A percentile compares a stretch with the other conserved stretches of the same genome.
Evolutionary conservation across 2,113 vertebrate species (phyloP).

Genomic region (Solea solea): DNA sequence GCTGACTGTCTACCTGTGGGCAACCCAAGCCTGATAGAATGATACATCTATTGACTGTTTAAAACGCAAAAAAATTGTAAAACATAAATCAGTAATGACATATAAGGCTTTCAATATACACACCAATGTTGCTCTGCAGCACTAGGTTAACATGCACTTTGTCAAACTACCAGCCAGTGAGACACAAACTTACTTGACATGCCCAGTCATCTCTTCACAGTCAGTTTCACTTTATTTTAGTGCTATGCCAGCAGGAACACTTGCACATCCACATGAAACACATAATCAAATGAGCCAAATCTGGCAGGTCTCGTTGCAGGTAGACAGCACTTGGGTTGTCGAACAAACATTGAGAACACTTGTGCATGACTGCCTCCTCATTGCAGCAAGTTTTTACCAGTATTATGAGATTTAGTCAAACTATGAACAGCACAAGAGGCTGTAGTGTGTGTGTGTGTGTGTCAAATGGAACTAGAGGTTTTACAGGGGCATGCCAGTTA

Average conservation of each 20-base stretch:
- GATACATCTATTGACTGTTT: too few relatives aligned
- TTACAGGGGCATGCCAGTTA: too few relatives aligned
- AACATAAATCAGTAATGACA: neutral
- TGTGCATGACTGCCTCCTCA: conserved; percentile 22
- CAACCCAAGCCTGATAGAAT: too few relatives aligned
- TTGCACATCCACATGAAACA: conserved; percentile 5
- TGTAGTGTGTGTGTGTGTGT: too few relatives aligned
- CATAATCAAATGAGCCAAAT: conserved; percentile 35
- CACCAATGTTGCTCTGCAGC: neutral
- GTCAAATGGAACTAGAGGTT: too few relatives aligned
- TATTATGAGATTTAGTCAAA: conserved; percentile 19
- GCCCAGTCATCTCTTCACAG: conserved; percentile 47
- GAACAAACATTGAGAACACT: conserved; percentile 39
- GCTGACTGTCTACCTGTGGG: too few relatives aligned
- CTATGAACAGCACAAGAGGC: neutral
- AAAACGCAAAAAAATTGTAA: too few relatives aligned
- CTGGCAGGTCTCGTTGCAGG: conserved; percentile 41
- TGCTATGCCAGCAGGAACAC: conserved; percentile 2
- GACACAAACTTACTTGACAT: conserved; percentile 34
- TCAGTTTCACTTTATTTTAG: conserved; percentile 51
- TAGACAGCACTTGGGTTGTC: conserved; percentile 40
- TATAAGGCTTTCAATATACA: neutral
- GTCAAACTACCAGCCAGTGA: conserved; percentile 13
- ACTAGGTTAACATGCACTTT: conserved; percentile 3
- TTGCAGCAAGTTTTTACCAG: conserved; percentile 31